Conservation (phyloP, 1,140 invertebrate genomes). For the Rhysida immarginata region DNA sequence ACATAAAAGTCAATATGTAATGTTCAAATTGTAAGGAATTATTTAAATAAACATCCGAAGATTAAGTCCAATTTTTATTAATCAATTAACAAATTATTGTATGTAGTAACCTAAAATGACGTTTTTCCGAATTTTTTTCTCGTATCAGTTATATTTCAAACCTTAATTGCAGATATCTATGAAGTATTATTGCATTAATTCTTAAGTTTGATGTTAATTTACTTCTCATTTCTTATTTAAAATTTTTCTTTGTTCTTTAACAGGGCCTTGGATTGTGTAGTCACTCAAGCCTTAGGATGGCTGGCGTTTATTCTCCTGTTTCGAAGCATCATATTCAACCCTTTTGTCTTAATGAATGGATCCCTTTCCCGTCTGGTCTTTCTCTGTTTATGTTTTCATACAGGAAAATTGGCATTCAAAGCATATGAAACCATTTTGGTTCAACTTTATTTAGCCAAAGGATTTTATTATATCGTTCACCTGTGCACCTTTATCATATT, state of each 20-base stretch:
- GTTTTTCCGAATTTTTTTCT: no score
- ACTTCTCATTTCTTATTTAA: no score
- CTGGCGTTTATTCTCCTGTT: not conserved
- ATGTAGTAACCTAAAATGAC: no score
- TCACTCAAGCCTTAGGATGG: not conserved
- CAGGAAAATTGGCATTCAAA: not conserved
- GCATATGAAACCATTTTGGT: not conserved
- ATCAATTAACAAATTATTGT: no score
- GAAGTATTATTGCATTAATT: no score
- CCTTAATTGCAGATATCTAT: no score
- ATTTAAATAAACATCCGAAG: no score
- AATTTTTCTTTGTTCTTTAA: not conserved
- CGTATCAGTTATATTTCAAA: no score
- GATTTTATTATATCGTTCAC: not conserved
- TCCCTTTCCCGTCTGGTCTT: not conserved
- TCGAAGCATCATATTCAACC: not conserved
- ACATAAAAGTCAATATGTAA: no score
- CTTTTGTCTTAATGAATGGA: not conserved
- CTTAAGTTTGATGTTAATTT: no score
- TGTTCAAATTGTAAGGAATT: no score
- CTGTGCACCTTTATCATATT: not conserved
- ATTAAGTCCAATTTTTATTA: no score
- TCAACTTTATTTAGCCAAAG: not conserved
- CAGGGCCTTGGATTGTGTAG: not conserved
- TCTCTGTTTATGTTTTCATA: not conserved